A percentile compares a stretch with the other conserved stretches of the same genome.
phyloP scores from a whole-genome alignment of 2,113 vertebrate genomes.

The Otus sunia region DNA sequence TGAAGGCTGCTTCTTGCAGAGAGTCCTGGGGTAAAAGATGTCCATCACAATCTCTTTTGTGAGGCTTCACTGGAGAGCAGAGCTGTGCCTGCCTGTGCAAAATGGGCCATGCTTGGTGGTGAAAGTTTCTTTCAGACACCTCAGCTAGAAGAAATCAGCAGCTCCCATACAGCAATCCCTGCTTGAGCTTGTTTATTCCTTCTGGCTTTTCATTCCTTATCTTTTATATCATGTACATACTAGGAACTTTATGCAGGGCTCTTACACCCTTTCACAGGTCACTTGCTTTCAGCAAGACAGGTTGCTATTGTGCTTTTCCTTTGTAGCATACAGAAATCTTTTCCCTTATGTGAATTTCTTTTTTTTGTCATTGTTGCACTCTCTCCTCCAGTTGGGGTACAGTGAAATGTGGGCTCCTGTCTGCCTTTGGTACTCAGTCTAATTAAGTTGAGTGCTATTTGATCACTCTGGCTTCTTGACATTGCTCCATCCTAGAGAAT shows the following conservation, averaged over 20 bases:
- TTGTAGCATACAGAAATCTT: neutral
- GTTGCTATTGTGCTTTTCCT: neutral
- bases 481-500: neutral
- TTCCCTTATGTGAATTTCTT: neutral
- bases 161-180: neutral
- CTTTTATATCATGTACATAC: neutral
- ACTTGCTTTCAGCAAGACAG: neutral
- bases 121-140: neutral
- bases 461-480: neutral
- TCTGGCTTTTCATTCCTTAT: conserved; percentile 24
- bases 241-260: neutral
- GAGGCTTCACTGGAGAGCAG: neutral
- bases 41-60: neutral
- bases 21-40: neutral
- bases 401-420: neutral
- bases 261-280: neutral
- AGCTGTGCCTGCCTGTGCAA: neutral
- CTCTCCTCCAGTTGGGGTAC: neutral
- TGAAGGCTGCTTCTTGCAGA: neutral
- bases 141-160: neutral
- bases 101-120: fast-evolving
- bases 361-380: neutral
- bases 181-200: conserved; percentile 1
- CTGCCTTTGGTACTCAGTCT: neutral
- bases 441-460: neutral